Base-by-base conservation (phyloP, 2,797 vertebrate species). In the Tauraco hartlaubi region DNA sequence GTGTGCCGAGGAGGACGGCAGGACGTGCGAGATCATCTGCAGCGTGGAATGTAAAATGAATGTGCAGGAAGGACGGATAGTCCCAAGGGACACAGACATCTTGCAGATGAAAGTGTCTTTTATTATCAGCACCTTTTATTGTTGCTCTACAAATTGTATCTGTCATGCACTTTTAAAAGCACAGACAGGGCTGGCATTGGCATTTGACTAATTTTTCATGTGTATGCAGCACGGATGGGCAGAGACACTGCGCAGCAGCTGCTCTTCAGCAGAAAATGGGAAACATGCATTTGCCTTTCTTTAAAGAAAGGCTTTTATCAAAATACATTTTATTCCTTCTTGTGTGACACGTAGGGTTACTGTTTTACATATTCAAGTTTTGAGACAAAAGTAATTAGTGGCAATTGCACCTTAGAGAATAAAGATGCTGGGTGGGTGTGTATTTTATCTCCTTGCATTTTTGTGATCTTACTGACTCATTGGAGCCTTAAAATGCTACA, bases 381-480 rank as follows among this genome's bases (percentile, higher is more conserved):
- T 77, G 66, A 69, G 43, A 87, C 39, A 88, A 39, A 87, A 90
- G 51, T 62, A 72, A 88, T 72, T 92, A 75, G 41, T 63, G 43
- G 62, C 44, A 68, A 64, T 35, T 48, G 52, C 64, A 83, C 82
- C 81, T 88, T n/a, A 81, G 51, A 73, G 80, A 92, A 61, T 78
- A 94, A 78, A 73, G 74, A 81, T 93, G 79, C 43, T 8, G n/a
- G 61, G 28, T 46, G 67, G 78, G 71, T 77, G 41, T 78, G 74
- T 67, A 25, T 95, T 96, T 94, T 85, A 84, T 63, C 77, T 79
- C 75, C n/a, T 62, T 46, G 31, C 31, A 67, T 61, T 76, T 92
- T 95, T 78, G 59, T 52, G 83, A 94, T 73, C 39, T 90, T 86
- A 72, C 83, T 61, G 76, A 96, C 92, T 97, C 90, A 67, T n/a